A percentile compares a stretch with the other conserved stretches of the same genome.
Evolutionary conservation across 2,888 invertebrate genomes (phyloP).

Genomic region (Hipparchia sbordonii): DNA sequence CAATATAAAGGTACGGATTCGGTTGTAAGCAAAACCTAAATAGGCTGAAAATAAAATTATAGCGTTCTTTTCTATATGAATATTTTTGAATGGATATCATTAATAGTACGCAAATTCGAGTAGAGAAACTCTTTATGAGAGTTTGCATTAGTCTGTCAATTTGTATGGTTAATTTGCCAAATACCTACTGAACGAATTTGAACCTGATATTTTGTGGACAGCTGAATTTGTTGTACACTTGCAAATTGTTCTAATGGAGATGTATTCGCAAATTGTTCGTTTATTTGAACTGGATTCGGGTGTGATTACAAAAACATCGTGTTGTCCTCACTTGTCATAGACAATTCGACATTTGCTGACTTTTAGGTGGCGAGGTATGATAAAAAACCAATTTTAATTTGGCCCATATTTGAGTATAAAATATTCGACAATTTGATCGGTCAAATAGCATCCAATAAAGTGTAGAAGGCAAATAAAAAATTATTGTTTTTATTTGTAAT

Average conservation of each 20-base stretch:
- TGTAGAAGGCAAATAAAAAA: background rate
- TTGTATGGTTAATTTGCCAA: too few relatives aligned
- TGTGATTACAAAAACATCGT: slow-evolving; percentile 39
- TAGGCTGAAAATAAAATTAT: background rate
- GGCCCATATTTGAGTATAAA: background rate
- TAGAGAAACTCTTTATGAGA: too few relatives aligned
- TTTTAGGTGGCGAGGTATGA: slow-evolving; percentile 18
- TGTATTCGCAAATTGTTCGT: slow-evolving; percentile 27
- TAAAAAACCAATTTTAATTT: too few relatives aligned
- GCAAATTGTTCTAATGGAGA: background rate
- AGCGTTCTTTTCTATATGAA: background rate
- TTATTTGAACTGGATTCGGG: slow-evolving; percentile 26
- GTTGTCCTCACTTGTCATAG: slow-evolving; percentile 74
- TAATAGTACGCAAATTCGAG: too few relatives aligned
- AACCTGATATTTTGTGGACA: too few relatives aligned
- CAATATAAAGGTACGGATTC: too few relatives aligned
- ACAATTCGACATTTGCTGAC: slow-evolving; percentile 55
- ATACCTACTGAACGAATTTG: too few relatives aligned
- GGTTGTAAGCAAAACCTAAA: too few relatives aligned
- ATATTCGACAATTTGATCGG: slow-evolving; percentile 10
- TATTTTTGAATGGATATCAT: too few relatives aligned
- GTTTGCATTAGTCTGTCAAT: too few relatives aligned
- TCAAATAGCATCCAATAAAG: background rate
- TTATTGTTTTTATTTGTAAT: too few relatives aligned
- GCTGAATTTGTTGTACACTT: too few relatives aligned